A percentile compares a stretch with the other conserved stretches of the same genome.
Conservation (phyloP, 2,888 invertebrate genomes). For the Apotomis betuletana region DNA sequence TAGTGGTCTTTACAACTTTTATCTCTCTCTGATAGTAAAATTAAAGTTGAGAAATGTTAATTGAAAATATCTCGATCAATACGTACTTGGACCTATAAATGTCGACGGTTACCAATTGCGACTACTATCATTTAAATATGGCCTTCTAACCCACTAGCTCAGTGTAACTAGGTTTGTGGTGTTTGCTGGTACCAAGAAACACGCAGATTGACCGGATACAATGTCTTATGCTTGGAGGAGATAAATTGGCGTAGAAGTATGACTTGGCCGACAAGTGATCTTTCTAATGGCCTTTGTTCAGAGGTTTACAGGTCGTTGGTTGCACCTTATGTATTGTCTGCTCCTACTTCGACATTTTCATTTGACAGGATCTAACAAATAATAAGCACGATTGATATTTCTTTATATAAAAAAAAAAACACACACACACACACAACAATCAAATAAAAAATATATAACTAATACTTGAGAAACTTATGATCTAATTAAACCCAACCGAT, state of each 20-base stretch:
- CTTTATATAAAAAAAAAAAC: too few relatives aligned
- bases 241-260: neutral
- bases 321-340: too few relatives aligned
- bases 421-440: too few relatives aligned
- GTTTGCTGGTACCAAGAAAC: neutral
- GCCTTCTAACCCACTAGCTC: neutral
- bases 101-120: constrained; percentile 8
- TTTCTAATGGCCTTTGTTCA: too few relatives aligned
- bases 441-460: too few relatives aligned
- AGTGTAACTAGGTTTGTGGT: constrained; percentile 5
- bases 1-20: too few relatives aligned
- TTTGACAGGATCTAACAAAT: too few relatives aligned
- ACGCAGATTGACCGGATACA: neutral
- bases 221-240: neutral
- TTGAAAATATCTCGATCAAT: constrained; percentile 3
- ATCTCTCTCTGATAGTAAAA: neutral
- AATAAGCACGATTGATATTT: too few relatives aligned
- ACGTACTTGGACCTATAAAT: constrained; percentile 10
- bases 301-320: too few relatives aligned
- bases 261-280: neutral
- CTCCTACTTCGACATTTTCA: too few relatives aligned
- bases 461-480: too few relatives aligned
- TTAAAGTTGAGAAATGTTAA: constrained; percentile 25
- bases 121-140: constrained; percentile 29
- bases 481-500: too few relatives aligned